These are phyloP conservation scores for Dendrocincla tyrannina DNA, from an alignment of 2,797 vertebrate genomes.

Conservation along the genomic window DNA sequence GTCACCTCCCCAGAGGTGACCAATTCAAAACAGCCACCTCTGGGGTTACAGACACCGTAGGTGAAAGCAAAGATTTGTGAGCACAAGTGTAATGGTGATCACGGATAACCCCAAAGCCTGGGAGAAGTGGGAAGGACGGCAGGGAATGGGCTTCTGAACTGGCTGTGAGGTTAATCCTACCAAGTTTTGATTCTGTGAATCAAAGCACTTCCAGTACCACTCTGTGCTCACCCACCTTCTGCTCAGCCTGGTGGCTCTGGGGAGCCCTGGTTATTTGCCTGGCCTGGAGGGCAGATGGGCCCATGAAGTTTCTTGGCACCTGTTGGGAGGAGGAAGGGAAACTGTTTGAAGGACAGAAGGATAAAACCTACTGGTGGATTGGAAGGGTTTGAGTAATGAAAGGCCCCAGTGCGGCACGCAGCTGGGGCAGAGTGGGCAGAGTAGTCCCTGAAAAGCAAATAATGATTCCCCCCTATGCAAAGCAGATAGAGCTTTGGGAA, in stretches of 20 bases:
- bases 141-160: not conserved
- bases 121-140: not conserved
- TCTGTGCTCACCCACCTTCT: not conserved
- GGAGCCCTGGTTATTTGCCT: not conserved
- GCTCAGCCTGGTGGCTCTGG: not conserved
- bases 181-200: not conserved
- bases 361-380: not conserved
- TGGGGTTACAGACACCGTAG: fast-evolving
- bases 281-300: not conserved
- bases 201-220: not conserved
- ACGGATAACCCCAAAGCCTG: not conserved
- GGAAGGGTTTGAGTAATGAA: not conserved
- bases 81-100: not conserved
- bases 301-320: not conserved
- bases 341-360: not conserved
- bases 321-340: not conserved
- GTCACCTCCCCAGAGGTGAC: not conserved
- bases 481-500: not conserved
- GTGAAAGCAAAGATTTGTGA: not conserved
- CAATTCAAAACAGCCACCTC: not conserved
- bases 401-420: not conserved
- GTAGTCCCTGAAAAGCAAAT: not conserved
- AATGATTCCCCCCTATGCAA: not conserved
- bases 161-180: not conserved
- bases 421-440: not conserved